Evolutionary conservation across 2,888 invertebrate species (phyloP), one percentile per base, ranked within the genome.

Genomic region (Dendrolimus pini): DNA sequence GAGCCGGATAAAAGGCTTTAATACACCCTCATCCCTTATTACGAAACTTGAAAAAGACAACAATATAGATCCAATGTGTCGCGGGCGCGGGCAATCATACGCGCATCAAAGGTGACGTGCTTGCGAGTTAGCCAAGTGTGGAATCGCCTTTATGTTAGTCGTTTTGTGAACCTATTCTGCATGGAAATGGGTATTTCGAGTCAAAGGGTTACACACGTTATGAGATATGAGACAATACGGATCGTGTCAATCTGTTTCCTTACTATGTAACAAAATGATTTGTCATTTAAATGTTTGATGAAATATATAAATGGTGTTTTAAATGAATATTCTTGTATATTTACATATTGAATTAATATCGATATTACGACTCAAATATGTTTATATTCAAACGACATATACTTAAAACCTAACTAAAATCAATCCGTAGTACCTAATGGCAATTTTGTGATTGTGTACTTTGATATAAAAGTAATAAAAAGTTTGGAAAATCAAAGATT

Each of bases 31-130:
- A 89, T 88, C 89, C 89, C 90, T 90, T 90, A 90, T 90, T 90
- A 90, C 89, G 86, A 89, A 89, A 90, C 89, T 90, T 90, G 90
- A 90, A 90, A 90, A 90, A 90, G 90, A 89, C 90, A 90, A 90
- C 90, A 89, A 89, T 90, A 89, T 88, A 89, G 89, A 89, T 85
- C 83, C 83, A 88, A 89, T 89, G 90, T 90, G 90, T 90, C 89
- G 89, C 88, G 88, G 86, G 89, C 85, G 83, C 84, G 83, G 83
- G 89, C 90, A 86, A 89, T 89, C 89, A 90, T 88, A 89, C 85
- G 88, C 85, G 89, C 88, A 85, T 88, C 89, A 89, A 89, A 89
- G 89, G 89, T 87, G 80, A 74, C 82, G 83, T 77, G 77, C 80
- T 79, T 74, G 74, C 66, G 74, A 81, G 86, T 83, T 85, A 84